Percentiles rank a stretch among this genome's conserved stretches.
These are phyloP conservation scores for Apaloderma vittatum DNA, from an alignment of 2,113 vertebrate species.

Conservation along the genomic window DNA sequence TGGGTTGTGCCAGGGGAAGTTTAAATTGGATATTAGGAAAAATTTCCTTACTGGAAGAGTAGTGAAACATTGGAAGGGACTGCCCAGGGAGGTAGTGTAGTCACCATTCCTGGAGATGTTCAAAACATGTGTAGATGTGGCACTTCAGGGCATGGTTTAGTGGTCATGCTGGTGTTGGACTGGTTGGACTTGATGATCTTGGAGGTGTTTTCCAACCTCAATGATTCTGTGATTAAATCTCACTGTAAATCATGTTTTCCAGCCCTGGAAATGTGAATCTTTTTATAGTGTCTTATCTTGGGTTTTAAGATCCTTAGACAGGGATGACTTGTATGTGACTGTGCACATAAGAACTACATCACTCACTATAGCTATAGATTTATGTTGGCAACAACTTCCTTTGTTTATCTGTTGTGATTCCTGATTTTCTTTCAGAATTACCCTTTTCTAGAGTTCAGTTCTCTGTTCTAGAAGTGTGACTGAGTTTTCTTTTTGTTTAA, in stretches of 20 bases:
- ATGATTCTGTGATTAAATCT: neutral
- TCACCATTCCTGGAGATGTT: too few relatives aligned
- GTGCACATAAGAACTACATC: neutral
- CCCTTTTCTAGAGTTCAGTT: neutral
- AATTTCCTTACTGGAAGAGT: too few relatives aligned
- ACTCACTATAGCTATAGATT: neutral
- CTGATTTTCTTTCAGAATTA: neutral
- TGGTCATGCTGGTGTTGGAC: too few relatives aligned
- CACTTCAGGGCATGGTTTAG: too few relatives aligned
- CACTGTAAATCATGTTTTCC: neutral
- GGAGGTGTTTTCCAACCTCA: too few relatives aligned
- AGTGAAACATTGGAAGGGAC: too few relatives aligned
- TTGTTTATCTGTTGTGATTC: neutral
- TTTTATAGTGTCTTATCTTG: neutral
- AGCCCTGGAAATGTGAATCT: neutral
- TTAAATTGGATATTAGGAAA: too few relatives aligned
- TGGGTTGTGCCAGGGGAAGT: too few relatives aligned
- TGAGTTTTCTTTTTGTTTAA: neutral
- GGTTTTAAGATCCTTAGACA: neutral
- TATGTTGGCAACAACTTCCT: neutral
- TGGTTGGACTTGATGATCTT: too few relatives aligned
- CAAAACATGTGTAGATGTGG: too few relatives aligned
- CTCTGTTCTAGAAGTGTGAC: neutral
- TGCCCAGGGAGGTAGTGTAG: too few relatives aligned
- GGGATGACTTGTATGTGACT: fast-evolving